phyloP scores from a whole-genome alignment of 2,888 invertebrate genomes.

The Ennomos quercinarius region DNA sequence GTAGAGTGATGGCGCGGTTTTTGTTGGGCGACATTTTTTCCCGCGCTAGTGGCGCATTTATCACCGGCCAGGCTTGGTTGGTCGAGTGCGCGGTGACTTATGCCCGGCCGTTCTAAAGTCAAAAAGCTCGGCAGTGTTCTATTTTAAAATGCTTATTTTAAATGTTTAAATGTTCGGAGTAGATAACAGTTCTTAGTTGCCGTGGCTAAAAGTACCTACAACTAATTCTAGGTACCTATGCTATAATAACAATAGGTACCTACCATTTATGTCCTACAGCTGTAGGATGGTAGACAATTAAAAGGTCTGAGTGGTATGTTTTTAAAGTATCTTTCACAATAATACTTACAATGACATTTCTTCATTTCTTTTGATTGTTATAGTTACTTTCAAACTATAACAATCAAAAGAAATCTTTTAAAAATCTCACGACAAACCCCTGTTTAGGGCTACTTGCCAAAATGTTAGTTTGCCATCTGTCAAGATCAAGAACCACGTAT shows the following conservation, averaged over 20 bases:
- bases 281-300: too few species aligned
- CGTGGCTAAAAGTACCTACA: too few species aligned
- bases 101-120: conserved; percentile 50
- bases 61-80: conserved; percentile 58
- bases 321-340: too few species aligned
- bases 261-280: too few species aligned
- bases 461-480: conserved; percentile 48
- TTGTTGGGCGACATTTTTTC: conserved; percentile 83
- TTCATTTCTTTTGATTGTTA: too few species aligned
- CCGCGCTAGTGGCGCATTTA: conserved; percentile 81
- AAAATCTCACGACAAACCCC: conserved; percentile 34
- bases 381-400: not conserved
- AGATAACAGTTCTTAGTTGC: conserved; percentile 1
- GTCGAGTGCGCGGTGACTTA: conserved; percentile 67
- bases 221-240: too few species aligned
- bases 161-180: conserved; percentile 39
- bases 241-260: too few species aligned
- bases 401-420: conserved; percentile 4
- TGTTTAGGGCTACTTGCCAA: conserved; percentile 35
- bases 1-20: conserved; percentile 79
- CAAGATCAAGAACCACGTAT: conserved; percentile 44
- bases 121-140: conserved; percentile 38
- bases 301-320: too few species aligned
- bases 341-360: too few species aligned
- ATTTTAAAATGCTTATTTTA: conserved; percentile 41